Conservation (phyloP, 2,797 vertebrate genomes). For the Takifugu rubripes region DNA sequence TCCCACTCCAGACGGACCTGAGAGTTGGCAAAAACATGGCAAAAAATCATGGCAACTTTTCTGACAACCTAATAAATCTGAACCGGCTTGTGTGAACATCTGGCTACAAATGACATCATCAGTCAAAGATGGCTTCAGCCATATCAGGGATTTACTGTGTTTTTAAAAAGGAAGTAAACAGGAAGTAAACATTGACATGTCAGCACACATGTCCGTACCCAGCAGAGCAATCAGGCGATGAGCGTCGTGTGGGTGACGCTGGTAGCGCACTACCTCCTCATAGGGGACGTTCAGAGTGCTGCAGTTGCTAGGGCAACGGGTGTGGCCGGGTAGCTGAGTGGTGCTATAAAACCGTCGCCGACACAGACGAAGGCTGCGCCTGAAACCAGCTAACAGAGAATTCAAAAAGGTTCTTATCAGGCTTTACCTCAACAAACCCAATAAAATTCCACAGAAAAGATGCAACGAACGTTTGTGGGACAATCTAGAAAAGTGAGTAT, state of each 20-base stretch:
- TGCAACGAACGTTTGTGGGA: too few species aligned
- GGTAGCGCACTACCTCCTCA: conserved; percentile 90
- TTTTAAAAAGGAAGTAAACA: too few species aligned
- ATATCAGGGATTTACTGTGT: too few species aligned
- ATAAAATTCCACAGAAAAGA: too few species aligned
- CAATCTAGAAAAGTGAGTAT: not conserved
- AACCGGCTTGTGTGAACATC: not conserved
- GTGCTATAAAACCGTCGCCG: conserved; percentile 72
- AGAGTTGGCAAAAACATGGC: not conserved
- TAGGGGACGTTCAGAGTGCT: conserved; percentile 74
- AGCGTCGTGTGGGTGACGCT: conserved; percentile 76
- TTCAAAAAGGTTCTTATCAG: too few species aligned
- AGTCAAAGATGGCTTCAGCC: too few species aligned
- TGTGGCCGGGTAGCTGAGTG: conserved; percentile 62
- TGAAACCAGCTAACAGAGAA: conserved; percentile 82
- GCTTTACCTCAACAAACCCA: too few species aligned
- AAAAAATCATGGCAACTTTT: not conserved
- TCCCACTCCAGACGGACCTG: conserved; percentile 91
- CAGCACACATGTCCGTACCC: conserved; percentile 52
- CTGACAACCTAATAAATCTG: too few species aligned
- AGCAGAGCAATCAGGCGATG: conserved; percentile 84
- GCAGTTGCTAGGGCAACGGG: conserved; percentile 71
- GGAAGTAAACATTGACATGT: too few species aligned
- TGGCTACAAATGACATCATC: not conserved
- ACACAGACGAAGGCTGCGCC: conserved; percentile 89